Conservation (phyloP, 2,113 vertebrate species). For the Megaleporinus macrocephalus region DNA sequence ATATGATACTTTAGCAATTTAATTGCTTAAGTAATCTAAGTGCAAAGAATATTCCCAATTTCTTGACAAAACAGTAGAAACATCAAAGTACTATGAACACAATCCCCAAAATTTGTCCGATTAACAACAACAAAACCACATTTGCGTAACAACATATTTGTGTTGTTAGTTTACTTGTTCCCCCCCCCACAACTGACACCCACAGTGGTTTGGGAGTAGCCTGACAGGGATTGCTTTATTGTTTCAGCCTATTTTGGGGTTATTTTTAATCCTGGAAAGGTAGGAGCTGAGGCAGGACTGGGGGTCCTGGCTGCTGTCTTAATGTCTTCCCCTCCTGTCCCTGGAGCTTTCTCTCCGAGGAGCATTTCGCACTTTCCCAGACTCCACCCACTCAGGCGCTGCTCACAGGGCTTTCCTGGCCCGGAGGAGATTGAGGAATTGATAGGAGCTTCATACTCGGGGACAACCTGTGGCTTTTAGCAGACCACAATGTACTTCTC, state of each 20-base stretch:
- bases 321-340: constrained; percentile 75
- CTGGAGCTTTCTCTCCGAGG: constrained; percentile 55
- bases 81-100: not conserved
- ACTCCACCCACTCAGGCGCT: constrained; percentile 73
- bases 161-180: not conserved
- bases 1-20: not conserved
- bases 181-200: constrained; percentile 3
- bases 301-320: constrained; percentile 61
- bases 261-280: constrained; percentile 69
- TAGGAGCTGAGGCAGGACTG: constrained; percentile 56
- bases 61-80: too few species aligned
- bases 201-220: constrained; percentile 48
- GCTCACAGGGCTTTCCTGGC: constrained; percentile 63
- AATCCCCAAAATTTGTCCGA: not conserved
- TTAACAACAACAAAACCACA: not conserved
- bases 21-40: too few species aligned
- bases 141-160: constrained; percentile 18
- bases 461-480: constrained; percentile 68
- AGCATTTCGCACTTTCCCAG: constrained; percentile 79
- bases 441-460: constrained; percentile 61
- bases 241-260: constrained; percentile 60
- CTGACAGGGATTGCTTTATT: constrained; percentile 63
- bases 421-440: constrained; percentile 52
- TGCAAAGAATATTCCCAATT: too few species aligned
- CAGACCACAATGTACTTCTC: constrained; percentile 75